phyloP scores from a whole-genome alignment of 2,113 vertebrate species.

The Microcebus griseorufus region DNA sequence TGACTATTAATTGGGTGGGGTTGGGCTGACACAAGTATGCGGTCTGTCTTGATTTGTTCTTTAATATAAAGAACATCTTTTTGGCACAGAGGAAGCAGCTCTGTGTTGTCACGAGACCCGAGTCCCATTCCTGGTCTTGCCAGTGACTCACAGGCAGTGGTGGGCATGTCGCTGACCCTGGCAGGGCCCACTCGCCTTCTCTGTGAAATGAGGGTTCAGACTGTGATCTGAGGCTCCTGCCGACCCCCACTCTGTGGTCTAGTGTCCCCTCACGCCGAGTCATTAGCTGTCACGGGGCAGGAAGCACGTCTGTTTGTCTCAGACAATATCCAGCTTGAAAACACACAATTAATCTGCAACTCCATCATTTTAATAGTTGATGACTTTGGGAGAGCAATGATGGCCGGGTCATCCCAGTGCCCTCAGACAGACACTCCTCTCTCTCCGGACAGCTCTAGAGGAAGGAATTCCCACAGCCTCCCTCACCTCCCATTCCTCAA shows the following conservation, averaged over 20 bases:
- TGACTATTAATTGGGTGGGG: background rate
- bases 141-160: background rate
- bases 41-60: background rate
- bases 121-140: background rate
- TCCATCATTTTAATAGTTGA: background rate
- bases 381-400: background rate
- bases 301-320: background rate
- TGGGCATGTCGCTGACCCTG: fast-evolving
- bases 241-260: fast-evolving
- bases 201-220: background rate
- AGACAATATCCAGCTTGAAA: background rate
- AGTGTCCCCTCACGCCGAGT: background rate
- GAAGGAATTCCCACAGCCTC: background rate
- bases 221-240: background rate
- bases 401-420: background rate
- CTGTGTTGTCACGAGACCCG: background rate
- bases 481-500: background rate
- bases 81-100: background rate
- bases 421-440: background rate
- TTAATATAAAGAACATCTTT: background rate
- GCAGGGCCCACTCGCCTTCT: background rate
- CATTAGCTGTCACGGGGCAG: background rate
- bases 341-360: background rate
- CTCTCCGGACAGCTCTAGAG: background rate
- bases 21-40: background rate